phyloP scores from a whole-genome alignment of 2,888 invertebrate species.

The Choristoneura rosaceana region DNA sequence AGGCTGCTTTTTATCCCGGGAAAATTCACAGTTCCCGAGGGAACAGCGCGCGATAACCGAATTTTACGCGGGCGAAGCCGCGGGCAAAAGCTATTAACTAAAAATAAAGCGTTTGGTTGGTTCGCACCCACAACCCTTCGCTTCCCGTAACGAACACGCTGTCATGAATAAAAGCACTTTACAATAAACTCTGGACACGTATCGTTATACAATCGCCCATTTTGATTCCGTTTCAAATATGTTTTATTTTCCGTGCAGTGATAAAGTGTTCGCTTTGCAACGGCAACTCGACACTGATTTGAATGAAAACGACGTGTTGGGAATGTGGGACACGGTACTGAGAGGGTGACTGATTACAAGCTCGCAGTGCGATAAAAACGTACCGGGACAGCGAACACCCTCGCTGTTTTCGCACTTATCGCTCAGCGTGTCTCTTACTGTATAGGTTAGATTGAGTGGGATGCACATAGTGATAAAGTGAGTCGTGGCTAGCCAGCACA shows the following conservation, averaged over 20 bases:
- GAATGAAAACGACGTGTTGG: constrained; percentile 43
- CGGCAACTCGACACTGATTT: constrained; percentile 55
- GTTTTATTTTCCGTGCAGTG: constrained; percentile 51
- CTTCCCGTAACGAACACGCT: not conserved
- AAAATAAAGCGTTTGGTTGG: not conserved
- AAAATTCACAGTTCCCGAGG: too few species aligned
- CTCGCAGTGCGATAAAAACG: constrained; percentile 9
- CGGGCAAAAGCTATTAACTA: too few species aligned
- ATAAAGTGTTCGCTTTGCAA: constrained; percentile 61
- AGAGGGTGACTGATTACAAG: constrained; percentile 31
- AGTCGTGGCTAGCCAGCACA: not conserved
- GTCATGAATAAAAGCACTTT: constrained; percentile 10
- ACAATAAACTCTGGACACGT: constrained; percentile 19
- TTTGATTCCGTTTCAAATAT: constrained; percentile 29
- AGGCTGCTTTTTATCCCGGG: too few species aligned
- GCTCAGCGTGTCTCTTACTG: not conserved
- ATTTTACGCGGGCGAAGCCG: too few species aligned
- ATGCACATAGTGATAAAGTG: not conserved
- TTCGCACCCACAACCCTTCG: not conserved
- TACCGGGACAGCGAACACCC: not conserved
- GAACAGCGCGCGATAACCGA: too few species aligned
- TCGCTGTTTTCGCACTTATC: not conserved
- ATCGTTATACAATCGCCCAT: constrained; percentile 32
- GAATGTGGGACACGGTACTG: constrained; percentile 38
- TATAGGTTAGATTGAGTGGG: not conserved